Base-by-base conservation (phyloP, 1,140 invertebrate species). In the Zaprionus taronus region DNA sequence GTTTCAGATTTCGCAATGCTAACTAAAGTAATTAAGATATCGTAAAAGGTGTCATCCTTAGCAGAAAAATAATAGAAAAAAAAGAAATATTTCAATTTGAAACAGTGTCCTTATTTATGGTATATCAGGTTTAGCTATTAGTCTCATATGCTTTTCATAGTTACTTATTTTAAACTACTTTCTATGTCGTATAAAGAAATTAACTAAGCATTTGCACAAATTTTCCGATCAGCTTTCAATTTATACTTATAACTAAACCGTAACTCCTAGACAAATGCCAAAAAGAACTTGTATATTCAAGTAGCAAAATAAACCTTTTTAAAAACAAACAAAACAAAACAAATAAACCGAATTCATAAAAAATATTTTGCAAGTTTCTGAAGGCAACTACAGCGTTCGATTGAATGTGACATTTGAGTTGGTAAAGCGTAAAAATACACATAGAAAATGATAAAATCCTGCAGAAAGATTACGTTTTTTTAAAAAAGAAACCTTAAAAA, bases 121-220 rank as follows among this genome's bases (percentile, higher is more conserved):
- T 41, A 41, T 70, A 66, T 77, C 22, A 61, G 69, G 65, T 51
- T 65, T 55, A 49, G 26, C 12, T 51, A 17, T 26, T 60, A 53
- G 53, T 34, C 22, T 70, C 72, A 75, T 70, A 22, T 64, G 67
- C 60, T 58, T 68, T 51, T 63, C 67, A 75, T 75, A 38, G 22
- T 57, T 64, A 60, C 26, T 61, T 61, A 20, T 31, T 76, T 36
- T 38, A 61, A 47, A 56, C 38, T 63, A 61, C 36, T 69, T 82
- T 77, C 26, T 73, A 31, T 62, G 22, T 60, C 26, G 69, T 72
- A 24, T 76, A 62, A 36, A 34, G 28, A 56, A 63, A 36, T 56
- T 73, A 81, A 89, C 74, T 83, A 80, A 89, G 68, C 73, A 73
- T 89, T 80, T 83, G 84, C 84, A 83, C 87, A 71, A 72, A 69